A percentile compares a stretch with the other conserved stretches of the same genome.
These are phyloP conservation scores for Ricordea florida DNA, from an alignment of 92 coral and sea anemone species.

Conservation along the genomic window DNA sequence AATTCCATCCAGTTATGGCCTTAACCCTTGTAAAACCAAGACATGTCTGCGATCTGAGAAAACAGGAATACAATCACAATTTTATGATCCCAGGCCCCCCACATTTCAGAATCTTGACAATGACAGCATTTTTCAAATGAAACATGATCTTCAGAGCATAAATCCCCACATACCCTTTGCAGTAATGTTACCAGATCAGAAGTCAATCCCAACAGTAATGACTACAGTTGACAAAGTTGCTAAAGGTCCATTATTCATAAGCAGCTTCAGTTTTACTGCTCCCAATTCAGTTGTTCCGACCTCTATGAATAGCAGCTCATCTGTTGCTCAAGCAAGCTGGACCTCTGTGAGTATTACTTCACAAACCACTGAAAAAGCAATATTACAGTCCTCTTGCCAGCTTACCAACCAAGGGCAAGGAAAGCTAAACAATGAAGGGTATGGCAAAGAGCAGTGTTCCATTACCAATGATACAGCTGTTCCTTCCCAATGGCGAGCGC, in stretches of 20 bases:
- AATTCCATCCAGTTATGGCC: conserved; percentile 57
- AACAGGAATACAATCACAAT: conserved; percentile 50
- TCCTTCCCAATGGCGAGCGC: background rate
- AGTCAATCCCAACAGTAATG: conserved; percentile 33
- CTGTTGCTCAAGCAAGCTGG: too few relatives aligned
- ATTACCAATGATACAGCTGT: background rate
- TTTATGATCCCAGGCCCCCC: conserved; percentile 50
- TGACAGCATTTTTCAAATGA: conserved; percentile 22
- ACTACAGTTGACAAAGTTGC: conserved; percentile 55
- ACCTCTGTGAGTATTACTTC: too few relatives aligned
- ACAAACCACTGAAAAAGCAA: too few relatives aligned
- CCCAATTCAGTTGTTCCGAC: background rate
- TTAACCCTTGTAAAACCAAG: conserved; percentile 53
- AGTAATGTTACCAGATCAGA: conserved; percentile 28
- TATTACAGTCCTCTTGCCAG: background rate
- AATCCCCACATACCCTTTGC: conserved; percentile 55
- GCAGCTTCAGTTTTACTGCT: conserved; percentile 35
- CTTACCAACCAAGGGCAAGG: background rate
- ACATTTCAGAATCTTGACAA: conserved; percentile 39
- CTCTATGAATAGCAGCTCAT: too few relatives aligned
- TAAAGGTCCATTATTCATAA: conserved; percentile 44
- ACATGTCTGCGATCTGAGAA: conserved; percentile 53
- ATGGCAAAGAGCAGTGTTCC: too few relatives aligned
- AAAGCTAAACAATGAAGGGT: background rate
- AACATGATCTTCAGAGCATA: conserved; percentile 25